Percentiles rank a stretch among this genome's conserved stretches.
phyloP scores from a whole-genome alignment of 1,140 invertebrate genomes.

The Cecropterus lyciades region DNA sequence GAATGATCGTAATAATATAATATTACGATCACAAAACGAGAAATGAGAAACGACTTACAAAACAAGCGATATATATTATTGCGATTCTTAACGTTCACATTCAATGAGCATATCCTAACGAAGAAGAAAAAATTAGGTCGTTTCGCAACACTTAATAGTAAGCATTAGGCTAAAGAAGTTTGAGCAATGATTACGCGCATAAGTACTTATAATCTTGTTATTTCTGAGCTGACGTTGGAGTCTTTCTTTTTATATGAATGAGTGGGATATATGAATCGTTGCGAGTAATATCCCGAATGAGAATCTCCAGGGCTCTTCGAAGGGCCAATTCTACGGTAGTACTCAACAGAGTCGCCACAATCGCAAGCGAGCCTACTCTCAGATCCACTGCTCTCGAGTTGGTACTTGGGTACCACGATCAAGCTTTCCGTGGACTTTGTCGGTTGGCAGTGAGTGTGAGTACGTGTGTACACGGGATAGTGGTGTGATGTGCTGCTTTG shows the following conservation, averaged over 20 bases:
- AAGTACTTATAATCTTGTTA: slow-evolving; percentile 84
- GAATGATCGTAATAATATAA: slow-evolving; percentile 40
- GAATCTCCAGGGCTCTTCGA: slow-evolving; percentile 74
- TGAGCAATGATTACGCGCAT: slow-evolving; percentile 44
- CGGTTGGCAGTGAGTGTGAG: slow-evolving; percentile 77
- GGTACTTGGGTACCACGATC: slow-evolving; percentile 86
- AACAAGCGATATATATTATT: slow-evolving; percentile 12
- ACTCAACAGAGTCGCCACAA: slow-evolving; percentile 84
- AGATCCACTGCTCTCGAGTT: slow-evolving; percentile 85
- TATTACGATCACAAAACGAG: slow-evolving; percentile 38
- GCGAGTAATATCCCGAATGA: slow-evolving; percentile 82
- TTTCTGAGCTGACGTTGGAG: slow-evolving; percentile 84
- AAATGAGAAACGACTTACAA: slow-evolving; percentile 18
- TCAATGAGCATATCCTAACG: neutral
- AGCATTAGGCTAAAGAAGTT: slow-evolving; percentile 33
- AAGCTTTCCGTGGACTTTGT: slow-evolving; percentile 92
- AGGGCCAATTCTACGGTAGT: slow-evolving; percentile 75
- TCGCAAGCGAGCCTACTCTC: slow-evolving; percentile 88
- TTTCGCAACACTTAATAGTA: slow-evolving; percentile 14
- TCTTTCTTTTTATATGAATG: slow-evolving; percentile 82
- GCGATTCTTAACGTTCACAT: slow-evolving; percentile 9
- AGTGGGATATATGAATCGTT: slow-evolving; percentile 75
- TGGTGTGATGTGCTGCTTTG: slow-evolving; percentile 82
- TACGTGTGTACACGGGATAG: slow-evolving; percentile 61
- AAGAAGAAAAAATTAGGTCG: slow-evolving; percentile 37